phyloP scores from a whole-genome alignment of 2,888 invertebrate species.

The Dryobotodes eremita region DNA sequence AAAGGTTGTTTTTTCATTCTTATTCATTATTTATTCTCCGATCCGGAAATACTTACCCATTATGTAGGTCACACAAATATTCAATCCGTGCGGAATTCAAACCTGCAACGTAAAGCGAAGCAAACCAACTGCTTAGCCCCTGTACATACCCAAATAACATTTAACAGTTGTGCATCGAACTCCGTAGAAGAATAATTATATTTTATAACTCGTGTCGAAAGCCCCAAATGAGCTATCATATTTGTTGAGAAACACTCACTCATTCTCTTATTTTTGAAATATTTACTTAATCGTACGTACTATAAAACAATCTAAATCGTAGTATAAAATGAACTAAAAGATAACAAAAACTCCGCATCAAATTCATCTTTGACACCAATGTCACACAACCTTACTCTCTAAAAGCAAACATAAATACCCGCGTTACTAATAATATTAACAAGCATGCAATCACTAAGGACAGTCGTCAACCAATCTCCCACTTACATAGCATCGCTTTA shows the following conservation, averaged over 20 bases:
- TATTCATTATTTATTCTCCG: background rate
- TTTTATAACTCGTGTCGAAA: background rate
- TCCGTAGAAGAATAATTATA: background rate
- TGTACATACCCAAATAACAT: background rate
- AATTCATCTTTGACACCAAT: slow-evolving; percentile 19
- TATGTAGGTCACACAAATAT: background rate
- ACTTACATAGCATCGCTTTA: slow-evolving; percentile 42
- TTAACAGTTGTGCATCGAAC: background rate
- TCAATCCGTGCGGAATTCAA: background rate
- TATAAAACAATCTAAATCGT: background rate
- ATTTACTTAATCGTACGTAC: background rate
- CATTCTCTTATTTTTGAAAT: background rate
- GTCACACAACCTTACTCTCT: slow-evolving; percentile 54
- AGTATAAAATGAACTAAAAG: background rate
- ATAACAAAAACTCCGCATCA: background rate
- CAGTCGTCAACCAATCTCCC: slow-evolving; percentile 53
- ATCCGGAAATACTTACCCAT: background rate
- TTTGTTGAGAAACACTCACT: background rate
- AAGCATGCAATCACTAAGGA: slow-evolving; percentile 56
- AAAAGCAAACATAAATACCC: slow-evolving; percentile 41
- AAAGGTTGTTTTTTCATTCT: background rate
- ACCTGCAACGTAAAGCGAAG: background rate
- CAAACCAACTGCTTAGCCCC: background rate
- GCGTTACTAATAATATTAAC: slow-evolving; percentile 34
- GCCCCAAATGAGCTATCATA: background rate